Base-by-base conservation (phyloP, 2,797 vertebrate species). In the Scomberomorus guttatus region DNA sequence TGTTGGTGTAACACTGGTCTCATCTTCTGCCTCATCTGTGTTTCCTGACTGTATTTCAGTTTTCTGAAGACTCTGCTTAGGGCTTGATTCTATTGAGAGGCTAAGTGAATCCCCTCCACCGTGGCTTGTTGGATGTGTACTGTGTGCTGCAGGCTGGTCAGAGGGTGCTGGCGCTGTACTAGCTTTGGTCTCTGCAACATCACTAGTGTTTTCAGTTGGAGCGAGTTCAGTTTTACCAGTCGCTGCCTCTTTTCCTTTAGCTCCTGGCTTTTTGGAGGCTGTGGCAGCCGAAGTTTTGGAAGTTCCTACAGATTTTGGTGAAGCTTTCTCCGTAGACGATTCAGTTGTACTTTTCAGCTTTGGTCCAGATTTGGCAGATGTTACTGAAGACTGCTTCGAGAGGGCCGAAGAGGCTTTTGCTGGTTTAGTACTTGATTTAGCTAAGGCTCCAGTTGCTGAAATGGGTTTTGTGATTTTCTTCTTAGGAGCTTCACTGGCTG, bases 291-390 rank as follows among this genome's bases (percentile, higher is more conserved):
- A 86, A 62, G 95, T 92, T 87, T 92, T 96, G 80, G 93, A 93
- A 59, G 90, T 81, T 79, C 89, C 89, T 64, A 81, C 95, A 67
- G 94, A 92, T 85, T 95, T 94, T 63, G 93, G 86, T 51, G 94
- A 85, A 29, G 93, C 87, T 91, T 96, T 98, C 71, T 91, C 90
- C 29, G 70, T 58, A 55, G 88, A 57, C 48, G 87, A 89, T 56
- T 94, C 94, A 42, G 88, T 48, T 64, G 80, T n/a, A 72, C 79
- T 71, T 94, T 96, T 99, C 1, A 81, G 93, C 92, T 97, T 98
- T 1, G 80, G 70, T 72, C 94, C 95, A 80, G 95, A 95, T 92
- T 92, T 97, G 87, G 93, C 94, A 54, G 80, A 80, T 56, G 13
- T 82, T 18, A 20, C 74, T 7, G 90, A 71, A 6, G 89, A 64